phyloP scores from a whole-genome alignment of 2,888 invertebrate species.

The Clanis bilineata region DNA sequence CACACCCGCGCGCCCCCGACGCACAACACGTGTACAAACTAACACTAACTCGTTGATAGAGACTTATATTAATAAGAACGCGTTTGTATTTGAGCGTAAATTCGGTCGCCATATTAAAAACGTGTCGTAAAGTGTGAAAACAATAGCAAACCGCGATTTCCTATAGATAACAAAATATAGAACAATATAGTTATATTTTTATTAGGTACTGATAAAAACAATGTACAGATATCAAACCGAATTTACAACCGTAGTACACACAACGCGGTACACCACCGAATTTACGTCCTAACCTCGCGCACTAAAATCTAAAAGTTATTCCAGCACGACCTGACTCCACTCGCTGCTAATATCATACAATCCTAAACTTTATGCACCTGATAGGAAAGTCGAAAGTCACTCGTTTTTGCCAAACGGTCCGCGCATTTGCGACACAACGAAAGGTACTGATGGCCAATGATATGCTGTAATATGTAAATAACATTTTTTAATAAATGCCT shows the following conservation, averaged over 20 bases:
- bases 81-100: constrained; percentile 14
- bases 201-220: not conserved
- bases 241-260: not conserved
- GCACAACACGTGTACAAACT: constrained; percentile 39
- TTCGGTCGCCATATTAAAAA: constrained; percentile 7
- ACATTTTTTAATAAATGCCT: not conserved
- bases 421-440: constrained; percentile 20
- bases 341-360: constrained; percentile 43
- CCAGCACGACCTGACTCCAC: constrained; percentile 40
- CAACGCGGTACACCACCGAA: constrained; percentile 12
- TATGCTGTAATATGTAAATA: not conserved
- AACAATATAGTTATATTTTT: not conserved
- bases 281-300: constrained; percentile 17
- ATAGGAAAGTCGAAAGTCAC: constrained; percentile 48
- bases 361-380: constrained; percentile 46
- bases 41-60: constrained; percentile 79
- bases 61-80: constrained; percentile 52
- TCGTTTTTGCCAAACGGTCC: constrained; percentile 38
- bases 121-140: not conserved
- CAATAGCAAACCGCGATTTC: not conserved
- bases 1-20: constrained; percentile 26
- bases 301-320: constrained; percentile 45
- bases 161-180: not conserved
- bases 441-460: not conserved
- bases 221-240: not conserved